phyloP scores from a whole-genome alignment of 2,113 vertebrate species.

The Dipodomys ordii region DNA sequence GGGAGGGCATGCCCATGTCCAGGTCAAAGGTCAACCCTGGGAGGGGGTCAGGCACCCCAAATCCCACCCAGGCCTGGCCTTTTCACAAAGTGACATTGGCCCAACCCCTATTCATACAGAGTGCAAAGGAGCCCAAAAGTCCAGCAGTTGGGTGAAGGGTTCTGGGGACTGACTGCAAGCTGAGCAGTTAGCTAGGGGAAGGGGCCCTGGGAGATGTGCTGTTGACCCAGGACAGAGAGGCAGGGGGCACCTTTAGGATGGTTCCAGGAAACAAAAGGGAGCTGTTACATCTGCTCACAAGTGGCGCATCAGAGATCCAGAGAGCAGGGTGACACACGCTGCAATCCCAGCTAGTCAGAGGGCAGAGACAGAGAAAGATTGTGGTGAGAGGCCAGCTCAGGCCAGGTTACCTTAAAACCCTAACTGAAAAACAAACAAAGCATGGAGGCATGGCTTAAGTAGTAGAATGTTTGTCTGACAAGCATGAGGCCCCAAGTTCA shows the following conservation, averaged over 20 bases:
- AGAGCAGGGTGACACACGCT: too few species aligned
- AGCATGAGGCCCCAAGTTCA: too few species aligned
- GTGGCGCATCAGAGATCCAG: too few species aligned
- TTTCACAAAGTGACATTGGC: neutral
- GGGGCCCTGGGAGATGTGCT: neutral
- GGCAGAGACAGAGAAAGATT: too few species aligned
- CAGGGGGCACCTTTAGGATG: neutral
- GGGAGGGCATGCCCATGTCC: neutral
- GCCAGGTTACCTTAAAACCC: too few species aligned
- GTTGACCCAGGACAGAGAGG: neutral
- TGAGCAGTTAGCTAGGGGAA: neutral
- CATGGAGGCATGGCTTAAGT: too few species aligned
- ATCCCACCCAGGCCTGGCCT: neutral
- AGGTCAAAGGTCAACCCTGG: neutral
- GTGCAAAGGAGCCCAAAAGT: neutral
- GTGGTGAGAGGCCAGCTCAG: too few species aligned
- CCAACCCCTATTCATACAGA: neutral
- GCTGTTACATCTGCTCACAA: too few species aligned
- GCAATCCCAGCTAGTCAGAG: too few species aligned
- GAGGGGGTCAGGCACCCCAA: neutral
- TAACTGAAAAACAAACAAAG: too few species aligned
- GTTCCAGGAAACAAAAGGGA: neutral
- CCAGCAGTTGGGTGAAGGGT: neutral
- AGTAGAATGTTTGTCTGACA: too few species aligned
- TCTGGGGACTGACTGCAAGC: neutral